phyloP scores from a whole-genome alignment of 2,797 vertebrate species.

The Carcharodon carcharias region DNA sequence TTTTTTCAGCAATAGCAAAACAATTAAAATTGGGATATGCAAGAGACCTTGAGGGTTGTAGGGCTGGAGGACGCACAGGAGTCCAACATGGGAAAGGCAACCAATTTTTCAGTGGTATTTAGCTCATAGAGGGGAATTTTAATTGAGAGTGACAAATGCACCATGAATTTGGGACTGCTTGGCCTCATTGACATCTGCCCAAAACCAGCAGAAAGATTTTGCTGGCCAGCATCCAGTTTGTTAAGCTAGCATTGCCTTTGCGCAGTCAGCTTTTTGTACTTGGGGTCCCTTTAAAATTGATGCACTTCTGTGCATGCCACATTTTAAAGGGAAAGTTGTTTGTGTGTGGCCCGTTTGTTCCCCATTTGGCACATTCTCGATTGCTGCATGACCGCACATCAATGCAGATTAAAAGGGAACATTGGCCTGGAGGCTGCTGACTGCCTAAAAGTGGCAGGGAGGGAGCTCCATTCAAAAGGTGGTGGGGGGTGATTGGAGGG shows the following conservation, averaged over 20 bases:
- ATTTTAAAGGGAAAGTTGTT: not conserved
- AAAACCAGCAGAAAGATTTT: not conserved
- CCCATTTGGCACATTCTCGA: not conserved
- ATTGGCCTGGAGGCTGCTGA: not conserved
- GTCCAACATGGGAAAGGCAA: not conserved
- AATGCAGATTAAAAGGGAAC: not conserved
- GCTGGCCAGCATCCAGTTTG: not conserved
- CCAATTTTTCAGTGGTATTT: too few species aligned
- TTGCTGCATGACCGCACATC: not conserved
- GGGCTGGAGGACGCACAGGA: not conserved
- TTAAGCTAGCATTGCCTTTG: not conserved
- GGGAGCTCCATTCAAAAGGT: too few species aligned
- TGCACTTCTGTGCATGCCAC: not conserved
- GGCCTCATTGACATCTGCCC: not conserved
- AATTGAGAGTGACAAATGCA: not conserved
- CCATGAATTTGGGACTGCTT: not conserved
- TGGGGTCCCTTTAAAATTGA: not conserved
- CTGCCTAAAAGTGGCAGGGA: not conserved
- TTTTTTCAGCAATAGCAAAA: not conserved
- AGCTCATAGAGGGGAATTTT: not conserved
- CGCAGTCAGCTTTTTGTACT: not conserved
- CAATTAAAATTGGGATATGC: not conserved
- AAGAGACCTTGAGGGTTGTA: not conserved
- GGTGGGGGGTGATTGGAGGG: not conserved
- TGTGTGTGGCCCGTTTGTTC: not conserved